phyloP scores from a whole-genome alignment of 1,140 invertebrate species.

The Drosophila truncata region DNA sequence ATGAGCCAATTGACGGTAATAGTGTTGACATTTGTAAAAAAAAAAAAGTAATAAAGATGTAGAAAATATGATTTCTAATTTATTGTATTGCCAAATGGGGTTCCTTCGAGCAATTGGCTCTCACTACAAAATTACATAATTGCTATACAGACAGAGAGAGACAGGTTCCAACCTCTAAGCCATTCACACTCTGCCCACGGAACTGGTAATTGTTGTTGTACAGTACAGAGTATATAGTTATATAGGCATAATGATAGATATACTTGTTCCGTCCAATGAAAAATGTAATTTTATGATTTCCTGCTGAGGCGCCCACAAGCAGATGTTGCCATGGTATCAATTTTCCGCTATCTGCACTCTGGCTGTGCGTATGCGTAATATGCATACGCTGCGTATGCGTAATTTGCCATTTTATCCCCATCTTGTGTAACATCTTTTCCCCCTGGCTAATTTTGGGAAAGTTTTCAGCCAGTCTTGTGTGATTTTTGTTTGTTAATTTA shows the following conservation, averaged over 20 bases:
- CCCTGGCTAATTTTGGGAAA: constrained; percentile 36
- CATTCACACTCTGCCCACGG: constrained; percentile 73
- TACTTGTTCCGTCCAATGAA: constrained; percentile 74
- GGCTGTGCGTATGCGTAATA: constrained; percentile 60
- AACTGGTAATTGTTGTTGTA: constrained; percentile 60
- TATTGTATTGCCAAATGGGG: constrained; percentile 17
- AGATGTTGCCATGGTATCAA: constrained; percentile 15
- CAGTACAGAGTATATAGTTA: constrained; percentile 57
- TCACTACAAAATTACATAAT: constrained; percentile 61
- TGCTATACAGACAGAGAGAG: constrained; percentile 30
- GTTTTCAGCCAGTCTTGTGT: constrained; percentile 1
- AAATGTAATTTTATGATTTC: constrained; percentile 73
- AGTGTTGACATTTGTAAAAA: constrained; percentile 50
- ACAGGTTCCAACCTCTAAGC: constrained; percentile 52
- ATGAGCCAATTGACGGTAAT: constrained; percentile 53
- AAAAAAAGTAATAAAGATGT: constrained; percentile 27
- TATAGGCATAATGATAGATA: constrained; percentile 53
- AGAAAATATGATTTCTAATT: constrained; percentile 34
- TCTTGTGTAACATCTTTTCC: constrained; percentile 59
- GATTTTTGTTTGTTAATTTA: constrained; percentile 15
- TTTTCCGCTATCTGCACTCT: constrained; percentile 52
- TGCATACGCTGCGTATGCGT: constrained; percentile 64
- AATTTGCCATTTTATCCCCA: constrained; percentile 52
- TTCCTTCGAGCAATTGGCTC: constrained; percentile 29
- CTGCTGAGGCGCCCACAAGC: constrained; percentile 63